These are phyloP conservation scores for Drosophila suboccidentalis DNA, from an alignment of 2,888 invertebrate genomes.

Conservation along the genomic window DNA sequence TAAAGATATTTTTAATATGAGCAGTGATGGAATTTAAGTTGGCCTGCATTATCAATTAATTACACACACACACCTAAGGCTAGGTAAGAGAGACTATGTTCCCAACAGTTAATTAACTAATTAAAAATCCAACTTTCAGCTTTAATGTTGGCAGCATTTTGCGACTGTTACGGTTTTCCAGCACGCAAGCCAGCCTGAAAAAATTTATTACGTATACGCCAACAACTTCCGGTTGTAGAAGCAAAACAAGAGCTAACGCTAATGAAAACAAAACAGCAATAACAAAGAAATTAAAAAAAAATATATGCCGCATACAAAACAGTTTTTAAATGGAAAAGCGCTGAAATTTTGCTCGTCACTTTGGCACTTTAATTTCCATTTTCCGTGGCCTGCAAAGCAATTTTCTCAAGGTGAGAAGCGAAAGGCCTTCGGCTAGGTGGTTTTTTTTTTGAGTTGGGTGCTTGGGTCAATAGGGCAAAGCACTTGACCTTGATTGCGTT, in stretches of 20 bases:
- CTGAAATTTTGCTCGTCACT: constrained; percentile 63
- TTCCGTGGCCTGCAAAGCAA: constrained; percentile 69
- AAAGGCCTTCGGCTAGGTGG: constrained; percentile 32
- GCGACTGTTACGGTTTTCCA: constrained; percentile 52
- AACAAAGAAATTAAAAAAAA: neutral
- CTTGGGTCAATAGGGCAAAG: constrained; percentile 72
- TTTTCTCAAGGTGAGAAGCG: constrained; percentile 48
- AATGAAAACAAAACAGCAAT: constrained; percentile 2
- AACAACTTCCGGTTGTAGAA: constrained; percentile 69
- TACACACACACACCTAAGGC: constrained; percentile 9
- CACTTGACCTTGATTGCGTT: constrained; percentile 80
- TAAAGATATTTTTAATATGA: neutral
- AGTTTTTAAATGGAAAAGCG: constrained; percentile 40
- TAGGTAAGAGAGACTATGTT: neutral
- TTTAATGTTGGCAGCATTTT: constrained; percentile 51
- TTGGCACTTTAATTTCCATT: constrained; percentile 77
- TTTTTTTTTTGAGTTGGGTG: constrained; percentile 4
- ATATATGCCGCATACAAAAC: constrained; percentile 43
- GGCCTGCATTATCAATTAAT: constrained; percentile 17
- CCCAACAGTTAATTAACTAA: constrained; percentile 54
- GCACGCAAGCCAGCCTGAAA: constrained; percentile 63
- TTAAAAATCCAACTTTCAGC: constrained; percentile 50
- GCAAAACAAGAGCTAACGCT: constrained; percentile 11
- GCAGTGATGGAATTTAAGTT: too few species aligned
- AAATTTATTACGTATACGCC: constrained; percentile 76